These are phyloP conservation scores for Zaprionus bogoriensis DNA, from an alignment of 2,888 invertebrate genomes.

Conservation along the genomic window DNA sequence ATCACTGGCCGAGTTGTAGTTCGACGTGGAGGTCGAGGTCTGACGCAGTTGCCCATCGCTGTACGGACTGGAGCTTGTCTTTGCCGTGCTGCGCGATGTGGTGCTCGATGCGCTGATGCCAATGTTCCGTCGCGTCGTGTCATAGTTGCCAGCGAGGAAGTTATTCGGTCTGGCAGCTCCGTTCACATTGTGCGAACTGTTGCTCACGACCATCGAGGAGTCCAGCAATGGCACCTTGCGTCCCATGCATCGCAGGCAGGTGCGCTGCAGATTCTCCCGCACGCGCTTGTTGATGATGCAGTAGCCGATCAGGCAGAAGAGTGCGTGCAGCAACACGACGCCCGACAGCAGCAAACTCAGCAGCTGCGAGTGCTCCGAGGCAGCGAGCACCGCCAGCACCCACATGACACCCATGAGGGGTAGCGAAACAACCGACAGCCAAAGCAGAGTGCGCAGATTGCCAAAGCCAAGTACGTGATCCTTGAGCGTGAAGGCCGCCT, in stretches of 20 bases:
- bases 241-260: slow-evolving; percentile 89
- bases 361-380: slow-evolving; percentile 88
- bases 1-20: slow-evolving; percentile 92
- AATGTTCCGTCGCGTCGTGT: slow-evolving; percentile 88
- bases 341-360: slow-evolving; percentile 91
- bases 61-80: slow-evolving; percentile 96
- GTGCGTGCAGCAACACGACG: slow-evolving; percentile 90
- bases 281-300: slow-evolving; percentile 94
- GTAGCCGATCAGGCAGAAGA: slow-evolving; percentile 93
- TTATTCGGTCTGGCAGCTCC: slow-evolving; percentile 79
- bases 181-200: slow-evolving; percentile 90
- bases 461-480: slow-evolving; percentile 95
- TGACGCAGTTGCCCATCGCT: slow-evolving; percentile 92
- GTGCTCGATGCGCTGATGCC: slow-evolving; percentile 98
- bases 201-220: slow-evolving; percentile 88
- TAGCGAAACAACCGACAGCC: slow-evolving; percentile 93
- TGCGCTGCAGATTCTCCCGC: slow-evolving; percentile 86
- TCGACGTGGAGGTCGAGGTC: slow-evolving; percentile 93
- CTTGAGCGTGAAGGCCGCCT: slow-evolving; percentile 94
- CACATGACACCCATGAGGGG: slow-evolving; percentile 93
- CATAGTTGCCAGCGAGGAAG: slow-evolving; percentile 82
- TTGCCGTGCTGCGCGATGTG: slow-evolving; percentile 96
- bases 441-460: slow-evolving; percentile 91
- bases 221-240: slow-evolving; percentile 91
- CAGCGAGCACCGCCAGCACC: slow-evolving; percentile 91